phyloP scores from a whole-genome alignment of 2,888 invertebrate genomes.

The Phortica okadai region DNA sequence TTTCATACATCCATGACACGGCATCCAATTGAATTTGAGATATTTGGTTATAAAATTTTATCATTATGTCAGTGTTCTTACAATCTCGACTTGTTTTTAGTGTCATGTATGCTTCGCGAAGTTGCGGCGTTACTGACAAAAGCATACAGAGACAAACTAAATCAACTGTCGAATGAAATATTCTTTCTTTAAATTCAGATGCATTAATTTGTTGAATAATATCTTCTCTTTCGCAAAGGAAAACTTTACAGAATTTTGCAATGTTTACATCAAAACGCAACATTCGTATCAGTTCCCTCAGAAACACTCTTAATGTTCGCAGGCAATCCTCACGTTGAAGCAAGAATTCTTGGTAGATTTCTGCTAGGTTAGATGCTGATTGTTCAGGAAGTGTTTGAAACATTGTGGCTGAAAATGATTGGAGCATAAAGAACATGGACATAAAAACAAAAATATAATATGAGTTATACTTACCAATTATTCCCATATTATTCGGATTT shows the following conservation, averaged over 20 bases:
- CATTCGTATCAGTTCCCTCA: slow-evolving; percentile 92
- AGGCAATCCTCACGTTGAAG: slow-evolving; percentile 93
- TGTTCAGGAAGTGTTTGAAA: slow-evolving; percentile 90
- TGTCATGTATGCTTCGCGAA: slow-evolving; percentile 82
- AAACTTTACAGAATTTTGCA: slow-evolving; percentile 85
- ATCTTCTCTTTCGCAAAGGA: slow-evolving; percentile 81
- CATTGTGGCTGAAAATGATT: slow-evolving; percentile 81
- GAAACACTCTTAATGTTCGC: slow-evolving; percentile 88
- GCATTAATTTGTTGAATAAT: slow-evolving; percentile 80
- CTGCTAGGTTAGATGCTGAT: slow-evolving; percentile 89
- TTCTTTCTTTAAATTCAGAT: slow-evolving; percentile 87
- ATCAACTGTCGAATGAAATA: slow-evolving; percentile 90
- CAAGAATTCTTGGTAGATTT: slow-evolving; percentile 90
- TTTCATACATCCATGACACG: slow-evolving; percentile 91
- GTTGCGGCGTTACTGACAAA: slow-evolving; percentile 84
- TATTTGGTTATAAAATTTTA: slow-evolving; percentile 76
- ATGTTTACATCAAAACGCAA: slow-evolving; percentile 89
- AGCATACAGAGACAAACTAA: slow-evolving; percentile 91
- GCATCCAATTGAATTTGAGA: slow-evolving; percentile 89
- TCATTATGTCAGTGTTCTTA: slow-evolving; percentile 68
- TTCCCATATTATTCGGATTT: slow-evolving; percentile 96
- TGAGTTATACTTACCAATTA: slow-evolving; percentile 78
- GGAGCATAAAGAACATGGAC: too few species aligned
- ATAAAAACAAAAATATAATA: too few species aligned
- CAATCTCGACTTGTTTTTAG: slow-evolving; percentile 78